phyloP scores from a whole-genome alignment of 2,888 invertebrate species.

The Orchestes rusci region DNA sequence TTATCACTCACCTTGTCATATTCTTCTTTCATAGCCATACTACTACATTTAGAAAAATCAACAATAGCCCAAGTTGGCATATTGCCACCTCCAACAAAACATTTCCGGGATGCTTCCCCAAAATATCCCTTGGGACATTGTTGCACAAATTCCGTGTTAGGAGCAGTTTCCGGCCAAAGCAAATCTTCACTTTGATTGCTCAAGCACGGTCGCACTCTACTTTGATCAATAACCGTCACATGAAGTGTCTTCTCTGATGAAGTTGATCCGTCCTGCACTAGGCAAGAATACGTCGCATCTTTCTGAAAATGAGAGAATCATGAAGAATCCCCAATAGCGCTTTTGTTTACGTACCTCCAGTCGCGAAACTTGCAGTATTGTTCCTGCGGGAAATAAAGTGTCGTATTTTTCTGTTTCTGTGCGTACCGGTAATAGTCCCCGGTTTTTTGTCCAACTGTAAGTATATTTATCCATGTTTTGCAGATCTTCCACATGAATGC shows the following conservation, averaged over 20 bases:
- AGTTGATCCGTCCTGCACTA: slow-evolving; percentile 48
- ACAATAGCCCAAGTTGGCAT: slow-evolving; percentile 68
- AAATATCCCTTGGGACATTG: slow-evolving; percentile 52
- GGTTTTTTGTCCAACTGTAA: slow-evolving; percentile 79
- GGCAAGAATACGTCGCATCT: slow-evolving; percentile 61
- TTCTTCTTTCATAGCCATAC: slow-evolving; percentile 20
- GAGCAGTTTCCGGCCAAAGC: slow-evolving; percentile 62
- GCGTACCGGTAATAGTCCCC: slow-evolving; percentile 62
- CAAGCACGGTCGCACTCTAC: slow-evolving; percentile 51
- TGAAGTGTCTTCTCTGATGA: slow-evolving; percentile 55
- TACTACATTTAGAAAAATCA: slow-evolving; percentile 66
- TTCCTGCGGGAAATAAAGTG: slow-evolving; percentile 76
- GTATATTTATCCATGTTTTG: slow-evolving; percentile 55
- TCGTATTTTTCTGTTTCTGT: slow-evolving; percentile 78
- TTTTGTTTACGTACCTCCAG: slow-evolving; percentile 53
- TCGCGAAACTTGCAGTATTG: slow-evolving; percentile 70
- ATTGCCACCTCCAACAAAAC: slow-evolving; percentile 53
- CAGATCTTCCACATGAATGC: slow-evolving; percentile 63
- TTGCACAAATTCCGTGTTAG: slow-evolving; percentile 62
- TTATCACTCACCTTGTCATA: slow-evolving; percentile 24
- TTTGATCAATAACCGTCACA: slow-evolving; percentile 57
- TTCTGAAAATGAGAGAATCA: slow-evolving; percentile 47
- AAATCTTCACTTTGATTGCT: slow-evolving; percentile 52
- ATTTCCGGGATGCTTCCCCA: slow-evolving; percentile 50
- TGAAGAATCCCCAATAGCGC: not conserved